A percentile compares a stretch with the other conserved stretches of the same genome.
Evolutionary conservation across 2,113 vertebrate species (phyloP).

Genomic region (Leptobrachium leishanense): DNA sequence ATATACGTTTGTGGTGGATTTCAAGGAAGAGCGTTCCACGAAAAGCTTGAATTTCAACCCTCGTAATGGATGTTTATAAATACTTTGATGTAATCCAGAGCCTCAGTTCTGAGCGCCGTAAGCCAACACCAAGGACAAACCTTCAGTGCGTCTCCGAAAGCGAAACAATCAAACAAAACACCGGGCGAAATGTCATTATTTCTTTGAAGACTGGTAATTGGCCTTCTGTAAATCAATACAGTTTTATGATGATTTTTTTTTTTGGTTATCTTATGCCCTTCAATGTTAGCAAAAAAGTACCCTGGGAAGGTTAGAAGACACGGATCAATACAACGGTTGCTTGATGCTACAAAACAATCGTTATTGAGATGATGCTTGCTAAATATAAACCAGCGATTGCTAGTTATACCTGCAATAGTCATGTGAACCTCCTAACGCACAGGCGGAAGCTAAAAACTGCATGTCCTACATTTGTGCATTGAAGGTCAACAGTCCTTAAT

Average conservation of each 20-base stretch:
- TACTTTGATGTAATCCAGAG: neutral
- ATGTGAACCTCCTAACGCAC: too few species aligned
- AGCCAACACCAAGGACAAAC: conserved; percentile 8
- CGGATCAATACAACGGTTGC: too few species aligned
- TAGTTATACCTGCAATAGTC: too few species aligned
- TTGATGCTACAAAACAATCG: too few species aligned
- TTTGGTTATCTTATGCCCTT: too few species aligned
- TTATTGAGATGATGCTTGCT: too few species aligned
- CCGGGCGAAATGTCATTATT: neutral
- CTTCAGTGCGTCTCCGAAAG: neutral
- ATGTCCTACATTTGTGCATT: too few species aligned
- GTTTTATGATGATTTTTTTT: neutral
- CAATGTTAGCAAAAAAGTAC: too few species aligned
- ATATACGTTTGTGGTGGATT: neutral
- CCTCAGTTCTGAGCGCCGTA: neutral
- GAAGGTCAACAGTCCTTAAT: too few species aligned
- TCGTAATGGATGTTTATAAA: conserved; percentile 16
- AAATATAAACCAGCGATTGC: too few species aligned
- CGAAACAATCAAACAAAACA: neutral
- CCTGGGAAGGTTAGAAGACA: too few species aligned
- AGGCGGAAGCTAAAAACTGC: too few species aligned
- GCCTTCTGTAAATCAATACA: neutral
- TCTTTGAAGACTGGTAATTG: neutral
- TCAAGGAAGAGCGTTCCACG: neutral
- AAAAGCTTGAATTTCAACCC: neutral